Base-by-base conservation (phyloP, 2,113 vertebrate genomes). In the Henicopernis longicauda region DNA sequence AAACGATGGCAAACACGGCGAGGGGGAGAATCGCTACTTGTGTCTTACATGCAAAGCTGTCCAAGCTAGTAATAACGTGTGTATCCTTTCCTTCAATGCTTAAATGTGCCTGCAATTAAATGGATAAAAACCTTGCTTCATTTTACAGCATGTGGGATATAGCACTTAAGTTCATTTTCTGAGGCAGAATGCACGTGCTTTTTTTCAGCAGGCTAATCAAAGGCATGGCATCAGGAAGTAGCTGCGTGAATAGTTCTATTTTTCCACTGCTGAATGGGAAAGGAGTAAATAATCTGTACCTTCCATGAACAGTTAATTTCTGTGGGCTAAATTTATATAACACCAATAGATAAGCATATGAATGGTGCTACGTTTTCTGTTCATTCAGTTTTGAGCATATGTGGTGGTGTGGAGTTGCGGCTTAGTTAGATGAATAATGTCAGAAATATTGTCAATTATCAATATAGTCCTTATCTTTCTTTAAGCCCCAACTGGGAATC, bases 381-480 rank as follows among this genome's bases (percentile, higher is more conserved):
- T 96, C 31, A 58, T 80, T 78, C 38, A 49, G 31, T 78, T 91
- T 82, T 92, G 49, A 79, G 92, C 78, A 36, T 78, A 65, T 66
- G 36, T 73, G 83, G 47, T 59, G 55, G 59, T 2, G 2, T n/a
- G 72, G 55, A 85, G 44, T 58, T 76, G 52, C 58, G 72, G 32
- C 62, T 94, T 96, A 94, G 52, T 16, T 47, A 31, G 54, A 62
- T 89, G 52, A 90, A 63, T 89, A 90, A 78, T 50, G 47, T 83
- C 6, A 16, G 83, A 79, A 96, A 79, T 95, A 82, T 57, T 90
- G 82, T 89, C 85, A 94, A 63, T 95, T 95, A 82, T 89, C 90
- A 83, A 91, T 85, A 77, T 27, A 31, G 27, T 91, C 73, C 91
- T 87, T 45, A 61, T 94, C 71, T 85, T 91, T 79, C 80, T 80